A percentile compares a stretch with the other conserved stretches of the same genome.
These are phyloP conservation scores for Chionodraco myersi DNA, from an alignment of 2,113 vertebrate species.

Conservation along the genomic window DNA sequence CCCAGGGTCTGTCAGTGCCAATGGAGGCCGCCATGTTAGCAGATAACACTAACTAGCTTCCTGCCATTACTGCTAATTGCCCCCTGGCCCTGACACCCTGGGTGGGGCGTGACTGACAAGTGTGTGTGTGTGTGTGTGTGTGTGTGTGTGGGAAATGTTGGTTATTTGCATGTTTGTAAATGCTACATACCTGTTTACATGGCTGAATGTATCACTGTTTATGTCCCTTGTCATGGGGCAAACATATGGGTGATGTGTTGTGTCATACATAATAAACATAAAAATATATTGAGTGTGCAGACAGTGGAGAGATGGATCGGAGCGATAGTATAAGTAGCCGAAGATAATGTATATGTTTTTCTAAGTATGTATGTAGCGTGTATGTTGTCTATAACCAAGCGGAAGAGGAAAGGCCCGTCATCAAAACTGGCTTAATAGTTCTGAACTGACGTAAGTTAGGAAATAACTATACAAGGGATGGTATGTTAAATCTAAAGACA, in stretches of 20 bases:
- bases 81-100: slow-evolving; percentile 73
- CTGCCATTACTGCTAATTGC: slow-evolving; percentile 80
- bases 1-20: slow-evolving; percentile 66
- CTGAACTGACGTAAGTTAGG: neutral
- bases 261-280: neutral
- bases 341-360: slow-evolving; percentile 1
- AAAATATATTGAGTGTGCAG: neutral
- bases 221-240: neutral
- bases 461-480: no score
- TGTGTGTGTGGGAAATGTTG: slow-evolving; percentile 31
- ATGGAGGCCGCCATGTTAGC: slow-evolving; percentile 64
- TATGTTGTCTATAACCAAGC: neutral
- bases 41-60: slow-evolving; percentile 82
- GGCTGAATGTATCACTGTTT: neutral
- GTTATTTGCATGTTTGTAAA: slow-evolving; percentile 34
- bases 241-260: neutral
- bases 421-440: slow-evolving; percentile 6
- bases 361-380: neutral
- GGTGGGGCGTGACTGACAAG: slow-evolving; percentile 73
- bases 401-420: neutral
- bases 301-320: neutral
- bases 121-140: slow-evolving; percentile 19
- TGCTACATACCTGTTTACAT: slow-evolving; percentile 9
- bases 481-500: neutral
- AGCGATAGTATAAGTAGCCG: slow-evolving; percentile 11